phyloP scores from a whole-genome alignment of 1,140 invertebrate species.

The Aphis gossypii region DNA sequence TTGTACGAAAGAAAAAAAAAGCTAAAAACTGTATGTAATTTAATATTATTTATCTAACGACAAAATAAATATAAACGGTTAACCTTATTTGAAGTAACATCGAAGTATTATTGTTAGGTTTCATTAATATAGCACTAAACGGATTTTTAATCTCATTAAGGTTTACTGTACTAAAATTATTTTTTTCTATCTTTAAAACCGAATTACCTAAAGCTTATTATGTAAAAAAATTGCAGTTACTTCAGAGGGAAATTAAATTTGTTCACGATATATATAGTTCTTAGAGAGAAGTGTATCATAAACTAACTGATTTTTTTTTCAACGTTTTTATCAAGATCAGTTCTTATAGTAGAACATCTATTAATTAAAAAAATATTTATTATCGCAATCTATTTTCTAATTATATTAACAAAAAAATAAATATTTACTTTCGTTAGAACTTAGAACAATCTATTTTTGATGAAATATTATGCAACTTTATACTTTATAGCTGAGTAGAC shows the following conservation, averaged over 20 bases:
- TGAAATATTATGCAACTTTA: background rate
- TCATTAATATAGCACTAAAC: background rate
- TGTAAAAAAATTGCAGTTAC: background rate
- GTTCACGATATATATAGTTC: background rate
- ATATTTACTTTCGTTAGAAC: no score
- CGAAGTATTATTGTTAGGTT: background rate
- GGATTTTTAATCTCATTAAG: background rate
- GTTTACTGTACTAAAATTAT: background rate
- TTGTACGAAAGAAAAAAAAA: background rate
- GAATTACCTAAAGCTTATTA: conserved; percentile 10
- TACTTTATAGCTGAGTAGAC: no score
- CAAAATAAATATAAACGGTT: background rate
- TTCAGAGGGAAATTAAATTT: background rate
- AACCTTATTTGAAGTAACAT: background rate
- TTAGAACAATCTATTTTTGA: background rate
- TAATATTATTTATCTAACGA: background rate
- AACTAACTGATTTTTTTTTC: background rate
- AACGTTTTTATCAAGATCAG: background rate
- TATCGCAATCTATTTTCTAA: background rate
- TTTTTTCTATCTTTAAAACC: background rate
- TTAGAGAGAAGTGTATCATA: background rate
- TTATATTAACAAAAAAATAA: no score
- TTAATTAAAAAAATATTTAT: background rate
- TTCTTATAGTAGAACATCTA: background rate
- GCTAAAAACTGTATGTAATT: background rate